Conservation (phyloP, 2,888 invertebrate species). For the Nymphalis polychloros region DNA sequence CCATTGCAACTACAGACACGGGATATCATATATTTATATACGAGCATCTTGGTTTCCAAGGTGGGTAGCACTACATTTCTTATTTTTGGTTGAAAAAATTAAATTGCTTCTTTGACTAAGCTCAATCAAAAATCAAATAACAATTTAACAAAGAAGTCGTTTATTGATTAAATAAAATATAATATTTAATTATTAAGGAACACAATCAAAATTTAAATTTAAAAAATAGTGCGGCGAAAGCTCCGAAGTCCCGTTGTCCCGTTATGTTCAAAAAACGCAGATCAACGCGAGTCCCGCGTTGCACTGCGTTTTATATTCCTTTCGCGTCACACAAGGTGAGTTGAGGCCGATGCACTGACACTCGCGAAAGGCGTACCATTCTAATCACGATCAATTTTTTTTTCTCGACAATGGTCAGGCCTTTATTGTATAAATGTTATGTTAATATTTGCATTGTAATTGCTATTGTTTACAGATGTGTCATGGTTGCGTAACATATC, state of each 20-base stretch:
- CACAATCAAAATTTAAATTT: too few relatives aligned
- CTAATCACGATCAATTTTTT: constrained; percentile 55
- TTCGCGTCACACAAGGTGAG: constrained; percentile 71
- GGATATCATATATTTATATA: too few relatives aligned
- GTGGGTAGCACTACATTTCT: too few relatives aligned
- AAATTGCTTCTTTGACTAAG: too few relatives aligned
- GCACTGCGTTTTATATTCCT: constrained; percentile 56
- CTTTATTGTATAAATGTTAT: constrained; percentile 58
- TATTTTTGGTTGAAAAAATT: too few relatives aligned
- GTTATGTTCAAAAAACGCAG: constrained; percentile 34
- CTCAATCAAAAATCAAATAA: too few relatives aligned
- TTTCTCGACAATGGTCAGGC: constrained; percentile 55
- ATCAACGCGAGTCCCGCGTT: constrained; percentile 42
- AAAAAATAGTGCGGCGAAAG: constrained; percentile 1
- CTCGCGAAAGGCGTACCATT: constrained; percentile 64
- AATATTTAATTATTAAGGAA: too few relatives aligned
- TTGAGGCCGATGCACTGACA: constrained; percentile 67
- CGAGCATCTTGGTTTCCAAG: too few relatives aligned
- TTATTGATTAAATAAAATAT: too few relatives aligned
- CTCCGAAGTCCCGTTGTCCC: constrained; percentile 38
- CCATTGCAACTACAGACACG: too few relatives aligned
- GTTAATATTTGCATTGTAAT: constrained; percentile 60
- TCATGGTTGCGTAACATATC: constrained; percentile 60
- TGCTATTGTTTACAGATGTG: constrained; percentile 53
- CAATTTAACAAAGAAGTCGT: too few relatives aligned